Percentiles rank a stretch among this genome's conserved stretches.
These are phyloP conservation scores for Drosophila yooni DNA, from an alignment of 2,888 invertebrate species.

Conservation along the genomic window DNA sequence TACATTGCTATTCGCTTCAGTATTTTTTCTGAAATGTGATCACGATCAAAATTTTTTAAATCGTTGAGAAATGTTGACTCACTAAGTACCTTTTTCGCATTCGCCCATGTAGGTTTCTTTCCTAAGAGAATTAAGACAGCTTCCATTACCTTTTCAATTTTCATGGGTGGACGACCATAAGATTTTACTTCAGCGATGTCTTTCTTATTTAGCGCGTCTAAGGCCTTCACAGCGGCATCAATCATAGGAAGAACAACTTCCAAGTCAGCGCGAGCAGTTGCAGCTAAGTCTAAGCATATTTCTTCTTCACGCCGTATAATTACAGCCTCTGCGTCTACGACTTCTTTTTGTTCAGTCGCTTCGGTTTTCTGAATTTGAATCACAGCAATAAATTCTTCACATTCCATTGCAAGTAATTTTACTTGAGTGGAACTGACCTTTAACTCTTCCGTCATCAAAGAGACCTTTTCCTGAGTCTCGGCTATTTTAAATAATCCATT, in stretches of 20 bases:
- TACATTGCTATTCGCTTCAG: conserved; percentile 92
- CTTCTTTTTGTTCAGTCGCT: conserved; percentile 92
- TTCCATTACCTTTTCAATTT: conserved; percentile 96
- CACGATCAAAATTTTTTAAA: conserved; percentile 94
- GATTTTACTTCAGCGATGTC: conserved; percentile 96
- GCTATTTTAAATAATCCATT: conserved; percentile 95
- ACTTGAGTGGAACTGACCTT: conserved; percentile 90
- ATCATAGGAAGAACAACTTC: conserved; percentile 94
- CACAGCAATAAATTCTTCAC: conserved; percentile 93
- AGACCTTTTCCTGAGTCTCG: conserved; percentile 92
- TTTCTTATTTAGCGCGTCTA: conserved; percentile 93
- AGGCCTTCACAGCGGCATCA: conserved; percentile 91
- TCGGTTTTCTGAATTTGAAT: conserved; percentile 92
- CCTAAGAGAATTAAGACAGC: conserved; percentile 93
- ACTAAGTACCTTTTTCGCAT: conserved; percentile 94
- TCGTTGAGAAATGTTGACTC: conserved; percentile 92
- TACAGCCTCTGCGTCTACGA: conserved; percentile 89
- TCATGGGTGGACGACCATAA: conserved; percentile 93
- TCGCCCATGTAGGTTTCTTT: conserved; percentile 91
- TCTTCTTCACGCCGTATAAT: conserved; percentile 92
- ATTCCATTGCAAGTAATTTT: conserved; percentile 91
- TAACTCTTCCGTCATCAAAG: conserved; percentile 93
- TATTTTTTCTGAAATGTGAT: conserved; percentile 93
- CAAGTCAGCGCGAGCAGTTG: conserved; percentile 92
- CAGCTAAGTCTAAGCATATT: conserved; percentile 92